Evolutionary conservation across 2,888 invertebrate genomes (phyloP), one percentile per base, ranked within the genome.

Genomic region (Lacanobia oleracea): DNA sequence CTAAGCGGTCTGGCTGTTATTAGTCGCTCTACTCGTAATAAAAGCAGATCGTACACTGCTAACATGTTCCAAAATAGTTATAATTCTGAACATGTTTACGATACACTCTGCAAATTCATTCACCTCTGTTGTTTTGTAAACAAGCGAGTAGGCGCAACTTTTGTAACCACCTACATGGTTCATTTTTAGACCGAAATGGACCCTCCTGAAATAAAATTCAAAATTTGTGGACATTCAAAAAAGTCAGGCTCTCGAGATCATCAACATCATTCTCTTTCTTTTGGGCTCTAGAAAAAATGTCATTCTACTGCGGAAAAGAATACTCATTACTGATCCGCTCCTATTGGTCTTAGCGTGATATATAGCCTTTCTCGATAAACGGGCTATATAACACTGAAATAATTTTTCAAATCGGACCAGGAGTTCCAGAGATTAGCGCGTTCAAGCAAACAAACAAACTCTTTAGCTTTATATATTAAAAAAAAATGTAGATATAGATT

Each of bases 1-100:
- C 88, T 87, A 75, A 86, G 84, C 84, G 85, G 88, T 88, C 90
- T 88, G 86, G 79, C 81, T 78, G 79, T 84, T 82, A 81, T 84
- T 84, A 86, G 83, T 83, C 77, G 80, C 80, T 69, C 56, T 48
- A 53, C 63, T 83, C 68, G 82, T 84, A 86, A 88, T 87, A 89
- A 86, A 84, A 86, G 75, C 87, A 87, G 87, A 88, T 84, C 82
- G 86, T 88, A 80, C 86, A 85, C 83, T 83, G 79, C 82, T 77
- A 80, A 81, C 82, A 80, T 72, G 78, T 81, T 83, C 84, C 78
- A 78, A 85, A 84, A 85, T 79, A 85, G 82, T 79, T 79, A 69
- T 85, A 79, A 76, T 83, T 80, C 79, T 74, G 56, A 56, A 74
- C 66, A 78, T 77, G 75, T 84, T 81, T 79, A 77, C 70, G 67